Evolutionary conservation across 2,113 vertebrate species (phyloP), one percentile per base, ranked within the genome.

Genomic region (Hydrolagus affinis): DNA sequence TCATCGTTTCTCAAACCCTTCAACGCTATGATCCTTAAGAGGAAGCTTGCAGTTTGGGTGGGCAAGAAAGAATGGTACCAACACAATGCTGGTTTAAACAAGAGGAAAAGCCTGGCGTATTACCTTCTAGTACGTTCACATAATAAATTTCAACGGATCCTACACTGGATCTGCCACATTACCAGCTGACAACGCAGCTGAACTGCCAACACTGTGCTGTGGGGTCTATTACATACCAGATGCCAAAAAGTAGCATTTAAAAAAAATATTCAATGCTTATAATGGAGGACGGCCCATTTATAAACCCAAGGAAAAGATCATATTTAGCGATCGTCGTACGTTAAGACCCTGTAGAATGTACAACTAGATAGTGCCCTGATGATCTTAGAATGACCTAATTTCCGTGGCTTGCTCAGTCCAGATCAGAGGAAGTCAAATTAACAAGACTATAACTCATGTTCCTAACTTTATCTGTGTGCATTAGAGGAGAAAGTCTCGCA

Each of bases 1-100:
- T 44, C 44, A 44, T 44, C 23, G 62, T 66, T 83, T 83, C 78
- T 83, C 78, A 83, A 83, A 83, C 66, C 78, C 78, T 83, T 83
- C 78, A 83, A 62, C 25, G 32, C 30, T 56, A 56, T 15, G 21
- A 30, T 83, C 25, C 32, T 28, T 66, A 66, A n/a, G 15, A 83
- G 62, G 78, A 59, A 83, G 78, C 56, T 23, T 14, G 64, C 62
- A 68, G 66, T 21, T 44, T 44, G 44, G 64, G 76, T n/a, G 44
- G 76, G 64, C 57, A 77, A 80, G 60, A 64, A 21, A 64, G 44
- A 83, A 66, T 83, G 78, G 62, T n/a, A 32, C 32, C 32, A 62
- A 57, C 64, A 83, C 78, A 83, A 30, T 66, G 28, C 28, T 68
- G 60, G 78, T 68, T 80, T 83, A 62, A 32, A 66, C 78, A 83